Conservation (phyloP, 2,888 invertebrate species). For the Xanthostigma xanthostigma region DNA sequence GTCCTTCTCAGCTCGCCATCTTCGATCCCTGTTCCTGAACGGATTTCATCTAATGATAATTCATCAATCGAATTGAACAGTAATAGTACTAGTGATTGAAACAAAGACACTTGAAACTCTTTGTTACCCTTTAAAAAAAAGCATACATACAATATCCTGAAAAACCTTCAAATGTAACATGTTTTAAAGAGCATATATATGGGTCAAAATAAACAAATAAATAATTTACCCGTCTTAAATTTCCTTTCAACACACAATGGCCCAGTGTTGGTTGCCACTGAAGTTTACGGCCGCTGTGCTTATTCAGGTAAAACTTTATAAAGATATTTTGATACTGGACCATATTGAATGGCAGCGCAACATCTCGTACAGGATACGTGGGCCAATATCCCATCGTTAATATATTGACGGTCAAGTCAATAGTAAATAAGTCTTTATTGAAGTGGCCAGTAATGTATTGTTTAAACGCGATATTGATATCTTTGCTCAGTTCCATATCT, state of each 20-base stretch:
- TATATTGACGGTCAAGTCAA: conserved; percentile 90
- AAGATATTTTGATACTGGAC: conserved; percentile 89
- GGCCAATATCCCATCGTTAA: conserved; percentile 99
- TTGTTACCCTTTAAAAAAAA: conserved; percentile 53
- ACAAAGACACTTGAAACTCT: conserved; percentile 91
- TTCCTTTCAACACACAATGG: conserved; percentile 83
- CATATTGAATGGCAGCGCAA: conserved; percentile 80
- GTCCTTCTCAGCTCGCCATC: conserved; percentile 87
- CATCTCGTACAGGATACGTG: conserved; percentile 83
- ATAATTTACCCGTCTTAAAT: conserved; percentile 56
- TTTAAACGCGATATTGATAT: conserved; percentile 90
- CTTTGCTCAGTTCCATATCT: conserved; percentile 97
- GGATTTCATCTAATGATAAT: conserved; percentile 76
- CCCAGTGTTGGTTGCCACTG: conserved; percentile 99
- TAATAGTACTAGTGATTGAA: conserved; percentile 87
- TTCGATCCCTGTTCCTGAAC: conserved; percentile 86
- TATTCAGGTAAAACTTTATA: conserved; percentile 91
- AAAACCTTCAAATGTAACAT: too few species aligned
- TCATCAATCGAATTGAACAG: conserved; percentile 83
- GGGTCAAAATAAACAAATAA: not conserved
- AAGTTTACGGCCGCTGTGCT: conserved; percentile 93
- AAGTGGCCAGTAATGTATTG: conserved; percentile 44
- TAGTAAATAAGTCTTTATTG: conserved; percentile 26
- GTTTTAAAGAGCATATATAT: too few species aligned
- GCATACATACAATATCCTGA: not conserved